These are phyloP conservation scores for Erebia ligea DNA, from an alignment of 2,888 invertebrate species.

Conservation along the genomic window DNA sequence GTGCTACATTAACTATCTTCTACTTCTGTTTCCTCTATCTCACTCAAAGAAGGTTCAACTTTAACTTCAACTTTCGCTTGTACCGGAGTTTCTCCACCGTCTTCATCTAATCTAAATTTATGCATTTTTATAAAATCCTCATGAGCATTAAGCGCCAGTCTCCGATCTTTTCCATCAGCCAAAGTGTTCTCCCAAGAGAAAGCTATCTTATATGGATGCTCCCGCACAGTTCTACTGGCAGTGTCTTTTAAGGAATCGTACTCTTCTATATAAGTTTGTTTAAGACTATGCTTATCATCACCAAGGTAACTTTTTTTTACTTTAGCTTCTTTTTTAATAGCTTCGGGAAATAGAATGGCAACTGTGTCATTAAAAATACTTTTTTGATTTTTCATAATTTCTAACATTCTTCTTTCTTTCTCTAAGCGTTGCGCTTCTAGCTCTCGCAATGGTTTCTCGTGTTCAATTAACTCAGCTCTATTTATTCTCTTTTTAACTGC, in stretches of 20 bases:
- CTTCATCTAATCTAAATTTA: conserved; percentile 58
- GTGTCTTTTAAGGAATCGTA: conserved; percentile 59
- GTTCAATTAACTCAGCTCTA: conserved; percentile 82
- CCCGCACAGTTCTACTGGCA: conserved; percentile 66
- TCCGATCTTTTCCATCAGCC: conserved; percentile 75
- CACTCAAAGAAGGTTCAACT: conserved; percentile 10
- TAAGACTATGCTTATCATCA: conserved; percentile 65
- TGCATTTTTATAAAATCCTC: conserved; percentile 65
- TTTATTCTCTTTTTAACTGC: conserved; percentile 85
- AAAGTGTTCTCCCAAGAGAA: conserved; percentile 84
- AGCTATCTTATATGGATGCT: conserved; percentile 72
- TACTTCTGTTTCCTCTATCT: conserved; percentile 24
- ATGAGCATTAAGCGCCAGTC: conserved; percentile 71
- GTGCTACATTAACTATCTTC: conserved; percentile 11
- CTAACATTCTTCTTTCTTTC: conserved; percentile 82
- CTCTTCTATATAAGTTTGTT: conserved; percentile 64
- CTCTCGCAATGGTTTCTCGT: conserved; percentile 84
- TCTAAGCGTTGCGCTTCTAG: conserved; percentile 82
- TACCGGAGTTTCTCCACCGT: conserved; percentile 36
- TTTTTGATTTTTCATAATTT: conserved; percentile 82
- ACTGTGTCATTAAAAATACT: conserved; percentile 87
- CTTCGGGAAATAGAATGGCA: conserved; percentile 84
- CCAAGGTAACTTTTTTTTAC: conserved; percentile 71
- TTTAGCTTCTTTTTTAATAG: conserved; percentile 74
- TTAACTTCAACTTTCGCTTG: neutral